Conservation (phyloP, 2,888 invertebrate species). For the Meta bourneti region DNA sequence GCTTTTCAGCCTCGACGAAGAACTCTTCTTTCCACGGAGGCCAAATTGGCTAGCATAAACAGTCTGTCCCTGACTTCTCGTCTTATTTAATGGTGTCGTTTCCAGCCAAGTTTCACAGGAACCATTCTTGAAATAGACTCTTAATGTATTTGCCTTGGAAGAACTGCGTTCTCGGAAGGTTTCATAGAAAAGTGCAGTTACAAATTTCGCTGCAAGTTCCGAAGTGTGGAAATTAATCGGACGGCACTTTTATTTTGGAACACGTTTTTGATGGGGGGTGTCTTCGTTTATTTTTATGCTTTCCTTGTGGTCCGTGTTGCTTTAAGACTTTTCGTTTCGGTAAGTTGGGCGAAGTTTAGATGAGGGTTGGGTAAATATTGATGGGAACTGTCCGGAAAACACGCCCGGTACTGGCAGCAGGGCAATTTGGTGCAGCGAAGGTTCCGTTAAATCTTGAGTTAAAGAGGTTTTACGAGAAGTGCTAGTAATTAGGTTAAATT, state of each 20-base stretch:
- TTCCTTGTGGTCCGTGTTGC: too few species aligned
- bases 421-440: too few species aligned
- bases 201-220: not conserved
- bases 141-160: conserved; percentile 7
- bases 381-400: too few species aligned
- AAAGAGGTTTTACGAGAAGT: too few species aligned
- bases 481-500: too few species aligned
- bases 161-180: not conserved
- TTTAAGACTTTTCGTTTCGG: too few species aligned
- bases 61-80: not conserved
- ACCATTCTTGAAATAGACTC: conserved; percentile 12
- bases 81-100: conserved; percentile 13
- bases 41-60: not conserved
- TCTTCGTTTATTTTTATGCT: too few species aligned
- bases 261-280: not conserved
- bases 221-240: not conserved
- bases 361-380: too few species aligned
- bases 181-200: not conserved
- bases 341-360: too few species aligned
- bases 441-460: too few species aligned
- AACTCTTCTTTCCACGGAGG: not conserved
- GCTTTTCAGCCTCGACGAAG: not conserved
- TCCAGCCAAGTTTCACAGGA: not conserved
- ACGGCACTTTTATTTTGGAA: not conserved
- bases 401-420: too few species aligned